A percentile compares a stretch with the other conserved stretches of the same genome.
Conservation (phyloP, 64 coral and sea anemone species). For the Astreopora myriophthalma region DNA sequence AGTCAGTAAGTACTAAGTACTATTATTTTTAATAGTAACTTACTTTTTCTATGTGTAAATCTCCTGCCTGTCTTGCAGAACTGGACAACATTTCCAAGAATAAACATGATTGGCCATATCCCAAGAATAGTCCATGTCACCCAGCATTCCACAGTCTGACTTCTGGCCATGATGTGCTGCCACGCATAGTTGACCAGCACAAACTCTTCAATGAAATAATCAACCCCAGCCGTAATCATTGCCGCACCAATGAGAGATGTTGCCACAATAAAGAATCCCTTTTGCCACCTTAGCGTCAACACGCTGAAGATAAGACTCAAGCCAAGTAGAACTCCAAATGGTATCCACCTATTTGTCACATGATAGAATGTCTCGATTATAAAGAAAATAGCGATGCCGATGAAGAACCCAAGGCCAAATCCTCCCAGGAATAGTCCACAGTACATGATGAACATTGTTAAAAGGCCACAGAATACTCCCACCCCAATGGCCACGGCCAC, state of each 20-base stretch:
- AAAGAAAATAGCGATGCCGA: constrained; percentile 74
- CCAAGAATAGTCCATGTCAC: constrained; percentile 79
- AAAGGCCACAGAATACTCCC: constrained; percentile 82
- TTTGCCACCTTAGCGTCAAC: constrained; percentile 82
- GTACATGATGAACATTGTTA: constrained; percentile 85
- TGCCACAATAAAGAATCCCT: constrained; percentile 74
- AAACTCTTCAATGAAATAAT: constrained; percentile 94
- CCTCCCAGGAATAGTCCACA: constrained; percentile 93
- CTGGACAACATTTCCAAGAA: constrained; percentile 83
- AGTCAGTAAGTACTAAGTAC: neutral
- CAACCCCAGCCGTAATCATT: constrained; percentile 68
- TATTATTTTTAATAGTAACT: neutral
- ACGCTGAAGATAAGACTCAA: constrained; percentile 73
- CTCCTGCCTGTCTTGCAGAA: constrained; percentile 86
- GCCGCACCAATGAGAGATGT: constrained; percentile 81
- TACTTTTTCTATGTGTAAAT: constrained; percentile 86
- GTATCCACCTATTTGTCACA: constrained; percentile 87
- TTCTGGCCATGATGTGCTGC: constrained; percentile 75
- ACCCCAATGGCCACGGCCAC: constrained; percentile 78
- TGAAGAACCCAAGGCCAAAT: constrained; percentile 92
- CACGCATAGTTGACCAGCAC: constrained; percentile 74
- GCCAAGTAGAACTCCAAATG: constrained; percentile 90
- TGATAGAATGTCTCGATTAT: constrained; percentile 61
- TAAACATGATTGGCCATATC: constrained; percentile 90
- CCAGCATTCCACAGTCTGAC: constrained; percentile 55